Base-by-base conservation (phyloP, 2,888 invertebrate species). In the Pristionchus mayeri region DNA sequence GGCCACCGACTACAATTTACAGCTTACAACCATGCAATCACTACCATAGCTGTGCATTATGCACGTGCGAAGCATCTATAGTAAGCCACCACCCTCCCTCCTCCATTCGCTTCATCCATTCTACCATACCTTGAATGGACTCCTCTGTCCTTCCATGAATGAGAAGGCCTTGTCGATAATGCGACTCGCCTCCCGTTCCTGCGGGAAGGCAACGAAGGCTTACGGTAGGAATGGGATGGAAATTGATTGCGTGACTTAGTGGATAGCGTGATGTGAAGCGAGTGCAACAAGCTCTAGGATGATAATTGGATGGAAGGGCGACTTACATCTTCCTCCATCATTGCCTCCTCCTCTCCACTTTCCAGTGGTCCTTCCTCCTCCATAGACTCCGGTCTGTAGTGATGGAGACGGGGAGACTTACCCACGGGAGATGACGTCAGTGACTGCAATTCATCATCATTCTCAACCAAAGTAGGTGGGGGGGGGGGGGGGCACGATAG, bases 81-180 rank as follows among this genome's bases (percentile, higher is more conserved):
- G 11, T 30, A 34, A 4, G 37, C 63, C 71, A 71, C 71, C 71
- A 71, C 40, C 71, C 9, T 40, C 71, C 40, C 2, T n/a, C n/a
- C 11, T n/a, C n/a, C 63, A 21, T 21, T 78, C 44, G 52, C 50
- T 37, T 0, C 24, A 30, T 27, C 44, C 75, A 21, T 9, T 76
- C 48, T 80, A 80, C 80, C 57, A 40, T 80, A 80, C 80, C 80
- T 80, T 80, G 80, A 80, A 57, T 34, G 80, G 80, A 27, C 80
- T 80, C 52, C 27, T 52, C n/a, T 57, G 37, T 21, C 86, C 80
- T 50, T 87, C 88, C 87, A 89, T 88, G 84, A 89, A 89, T 76
- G 86, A 88, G 80, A 89, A 89, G 3, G 88, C 88, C 34, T 87
- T 82, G 78, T 88, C 89, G 67, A 89, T 89, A 83, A 88, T 85